phyloP scores from a whole-genome alignment of 2,797 vertebrate species.

The Monodelphis domestica region DNA sequence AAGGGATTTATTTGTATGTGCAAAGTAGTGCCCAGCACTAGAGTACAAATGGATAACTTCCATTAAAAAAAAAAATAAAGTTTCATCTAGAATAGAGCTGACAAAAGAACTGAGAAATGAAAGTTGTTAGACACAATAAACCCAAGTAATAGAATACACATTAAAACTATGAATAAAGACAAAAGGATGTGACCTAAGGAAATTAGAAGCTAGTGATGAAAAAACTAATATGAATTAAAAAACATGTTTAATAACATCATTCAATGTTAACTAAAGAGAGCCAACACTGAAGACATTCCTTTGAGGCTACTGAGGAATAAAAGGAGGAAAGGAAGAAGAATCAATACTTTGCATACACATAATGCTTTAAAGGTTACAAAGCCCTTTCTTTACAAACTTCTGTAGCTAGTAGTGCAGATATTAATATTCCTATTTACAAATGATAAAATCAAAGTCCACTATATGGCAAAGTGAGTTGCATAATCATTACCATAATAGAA shows the following conservation, averaged over 20 bases:
- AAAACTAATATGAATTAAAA: neutral
- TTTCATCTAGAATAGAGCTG: neutral
- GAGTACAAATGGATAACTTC: neutral
- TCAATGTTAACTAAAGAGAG: neutral
- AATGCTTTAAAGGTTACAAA: neutral
- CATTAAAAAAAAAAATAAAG: conserved; percentile 2
- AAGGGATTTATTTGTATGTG: neutral
- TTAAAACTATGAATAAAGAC: conserved; percentile 16
- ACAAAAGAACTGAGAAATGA: neutral
- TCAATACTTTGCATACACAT: neutral
- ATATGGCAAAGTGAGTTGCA: neutral
- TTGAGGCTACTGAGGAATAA: neutral
- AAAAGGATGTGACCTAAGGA: conserved; percentile 7
- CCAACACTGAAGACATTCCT: neutral
- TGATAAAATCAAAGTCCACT: neutral
- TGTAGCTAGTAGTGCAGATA: neutral
- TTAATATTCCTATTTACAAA: neutral
- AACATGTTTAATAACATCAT: neutral
- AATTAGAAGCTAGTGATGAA: neutral
- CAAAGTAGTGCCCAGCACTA: neutral
- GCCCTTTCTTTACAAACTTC: neutral
- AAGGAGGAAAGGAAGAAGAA: neutral
- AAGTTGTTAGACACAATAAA: neutral
- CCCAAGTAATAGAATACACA: neutral
- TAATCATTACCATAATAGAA: neutral